Base-by-base conservation (phyloP, 2,113 vertebrate species). In the Terrapene triunguis region DNA sequence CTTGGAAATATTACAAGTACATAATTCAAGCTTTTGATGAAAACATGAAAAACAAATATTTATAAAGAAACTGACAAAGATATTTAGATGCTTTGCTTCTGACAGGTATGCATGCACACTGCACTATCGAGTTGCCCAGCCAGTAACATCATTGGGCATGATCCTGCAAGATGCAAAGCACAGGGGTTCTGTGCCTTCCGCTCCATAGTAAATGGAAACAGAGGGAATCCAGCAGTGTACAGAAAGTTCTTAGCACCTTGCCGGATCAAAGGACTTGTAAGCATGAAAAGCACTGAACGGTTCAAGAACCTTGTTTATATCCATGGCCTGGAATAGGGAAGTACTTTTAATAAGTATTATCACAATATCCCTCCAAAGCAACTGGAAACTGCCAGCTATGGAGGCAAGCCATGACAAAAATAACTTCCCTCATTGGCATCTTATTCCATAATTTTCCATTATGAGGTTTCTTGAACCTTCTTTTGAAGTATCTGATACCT, bases 401-500 rank as follows among this genome's bases (percentile, higher is more conserved):
- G 38, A 42, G 38, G 38, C 38, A 42, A 76, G 24, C 24, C 25
- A 78, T 27, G 22, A 6, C 42, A 78, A 27, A 81, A 27, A 62
- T 2, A 32, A 76, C 9, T 80, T 62, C 74, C 29, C 85, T 57
- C 24, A 84, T 91, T 89, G 93, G 16, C 17, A 94, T 88, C 50
- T 90, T 80, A 57, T 21, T 47, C 84, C 22, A 42, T 85, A 89
- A 50, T 80, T 95, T 87, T 19, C 12, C 10, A 2, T 38, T 38
- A 78, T 29, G 44, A 95, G 42, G 59, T 44, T 76, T 76, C 69
- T 1, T 32, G 87, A 22, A 2, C 4, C 17, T 91, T 82, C 51
- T 89, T 95, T 54, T 85, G 50, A 95, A 97, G 91, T 82, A 57
- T 24, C 24, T 44, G 25, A 8, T 25, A 47, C 38, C 10, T 78